Base-by-base conservation (phyloP, 2,797 vertebrate genomes). In the Sebastiscus tertius region DNA sequence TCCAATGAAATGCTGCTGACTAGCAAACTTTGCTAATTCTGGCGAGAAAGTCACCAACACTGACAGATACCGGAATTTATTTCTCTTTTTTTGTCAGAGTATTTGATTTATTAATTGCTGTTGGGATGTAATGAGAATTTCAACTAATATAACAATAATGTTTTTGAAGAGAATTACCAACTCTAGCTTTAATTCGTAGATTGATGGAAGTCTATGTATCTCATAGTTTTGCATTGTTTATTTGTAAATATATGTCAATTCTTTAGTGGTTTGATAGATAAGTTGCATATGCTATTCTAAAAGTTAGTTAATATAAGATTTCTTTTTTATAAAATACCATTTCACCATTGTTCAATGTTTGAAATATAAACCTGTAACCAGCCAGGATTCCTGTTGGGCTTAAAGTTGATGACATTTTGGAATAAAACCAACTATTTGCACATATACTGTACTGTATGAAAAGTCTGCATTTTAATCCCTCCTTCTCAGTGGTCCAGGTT, bases 401-500 rank as follows among this genome's bases (percentile, higher is more conserved):
- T 36, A 12, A 6, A 16, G n/a, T 68, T 62, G n/a, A 42, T 63
- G 31, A 67, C 29, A 10, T 52, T 72, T 54, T 79, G 4, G 34
- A 80, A 67, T 67, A 6, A 82, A 75, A 36, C 55, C 34, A 56
- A 39, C 64, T 59, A 34, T 79, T 74, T 75, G 65, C 61, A 31
- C 27, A 46, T 55, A 2, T 77, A 18, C 11, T 46, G 3, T 77
- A 18, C 8, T 55, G 11, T 69, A 39, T 59, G 27, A 79, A 70
- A 56, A 46, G 34, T 85, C 59, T 81, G 49, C 13, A 24, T 81
- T 83, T 83, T 46, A 77, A 70, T 55, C 72, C 39, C 58, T 54
- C 56, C 24, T 12, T 63, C 59, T 82, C 69, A 59, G 61, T 73
- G 56, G 64, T 78, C 54, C 75, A 59, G 58, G 31, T 72, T 82